phyloP scores from a whole-genome alignment of 2,888 invertebrate species.

The Trachelus tabidus region DNA sequence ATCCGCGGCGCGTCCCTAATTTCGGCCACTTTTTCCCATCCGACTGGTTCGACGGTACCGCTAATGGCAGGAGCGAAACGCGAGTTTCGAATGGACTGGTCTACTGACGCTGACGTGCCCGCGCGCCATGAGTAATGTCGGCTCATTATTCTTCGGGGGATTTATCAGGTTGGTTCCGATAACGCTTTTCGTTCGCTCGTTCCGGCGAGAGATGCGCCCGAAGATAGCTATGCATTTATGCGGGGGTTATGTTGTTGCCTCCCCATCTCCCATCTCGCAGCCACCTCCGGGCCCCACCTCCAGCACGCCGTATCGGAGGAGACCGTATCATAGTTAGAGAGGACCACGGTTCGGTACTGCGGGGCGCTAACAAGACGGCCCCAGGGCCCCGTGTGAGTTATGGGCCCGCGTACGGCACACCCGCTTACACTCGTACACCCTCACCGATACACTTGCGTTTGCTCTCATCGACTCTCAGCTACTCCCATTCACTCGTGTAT shows the following conservation, averaged over 20 bases:
- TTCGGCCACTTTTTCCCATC: conserved; percentile 26
- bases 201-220: conserved; percentile 50
- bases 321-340: conserved; percentile 48
- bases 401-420: conserved; percentile 48
- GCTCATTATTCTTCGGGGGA: conserved; percentile 60
- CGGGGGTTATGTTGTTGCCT: conserved; percentile 21
- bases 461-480: conserved; percentile 31
- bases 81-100: conserved; percentile 5
- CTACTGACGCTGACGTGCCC: conserved; percentile 30
- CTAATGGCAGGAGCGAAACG: conserved; percentile 1
- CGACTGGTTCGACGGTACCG: conserved; percentile 29
- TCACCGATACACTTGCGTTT: conserved; percentile 21
- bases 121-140: conserved; percentile 56
- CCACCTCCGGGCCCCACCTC: background rate
- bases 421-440: conserved; percentile 22
- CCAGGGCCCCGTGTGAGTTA: conserved; percentile 55
- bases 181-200: conserved; percentile 56
- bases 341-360: conserved; percentile 28
- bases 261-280: background rate
- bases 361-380: conserved; percentile 59
- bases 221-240: conserved; percentile 58
- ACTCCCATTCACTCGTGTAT: conserved; percentile 10
- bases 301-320: conserved; percentile 29
- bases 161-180: conserved; percentile 59
- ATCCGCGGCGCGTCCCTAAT: conserved; percentile 42